Evolutionary conservation across 2,888 invertebrate species (phyloP), one percentile per base, ranked within the genome.

Genomic region (Drosophila peninsularis): DNA sequence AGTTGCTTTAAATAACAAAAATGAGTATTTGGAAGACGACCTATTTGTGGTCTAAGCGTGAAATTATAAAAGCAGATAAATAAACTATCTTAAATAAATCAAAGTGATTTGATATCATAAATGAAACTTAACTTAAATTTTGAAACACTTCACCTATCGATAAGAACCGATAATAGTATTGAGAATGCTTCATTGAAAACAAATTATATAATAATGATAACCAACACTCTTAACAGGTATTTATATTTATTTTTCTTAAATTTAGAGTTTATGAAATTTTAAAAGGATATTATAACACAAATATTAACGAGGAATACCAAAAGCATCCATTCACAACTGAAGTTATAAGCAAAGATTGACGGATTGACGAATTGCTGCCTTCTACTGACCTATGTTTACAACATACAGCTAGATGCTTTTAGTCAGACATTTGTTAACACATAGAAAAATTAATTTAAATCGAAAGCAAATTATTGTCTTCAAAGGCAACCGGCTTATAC

Each of bases 391-490:
- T 10, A 41, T 21, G 21, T 11, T 17, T 45, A 24, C 10, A 36
- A 36, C 21, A 36, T 9, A 52, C 9, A n/a, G 11, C n/a, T 27
- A n/a, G 3, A 37, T 27, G 52, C 24, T 37, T 37, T 13, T 27
- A 36, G 34, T 2, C 4, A 27, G 24, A 37, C 11, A 24, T 19
- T 30, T 39, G 30, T 41, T 30, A 41, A 21, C 10, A 50, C 21
- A 21, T n/a, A 50, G 21, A 14, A 32, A 50, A 34, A 6, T 36
- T 14, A 2, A 24, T 37, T 52, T 24, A 1, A 19, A 14, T 41
- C 14, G 14, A 54, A 36, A 47, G 19, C 54, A 47, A 47, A 39
- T 80, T 83, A 83, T 83, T 83, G 83, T 83, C 86, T 56, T 32
- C 50, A 53, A 76, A 73, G 65, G 77, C 65, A 71, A 62, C 39